Percentiles rank a stretch among this genome's conserved stretches.
Conservation (phyloP, 30 jellyfish, hydroid and myxozoan genomes). For the Cassiopea xamachana region DNA sequence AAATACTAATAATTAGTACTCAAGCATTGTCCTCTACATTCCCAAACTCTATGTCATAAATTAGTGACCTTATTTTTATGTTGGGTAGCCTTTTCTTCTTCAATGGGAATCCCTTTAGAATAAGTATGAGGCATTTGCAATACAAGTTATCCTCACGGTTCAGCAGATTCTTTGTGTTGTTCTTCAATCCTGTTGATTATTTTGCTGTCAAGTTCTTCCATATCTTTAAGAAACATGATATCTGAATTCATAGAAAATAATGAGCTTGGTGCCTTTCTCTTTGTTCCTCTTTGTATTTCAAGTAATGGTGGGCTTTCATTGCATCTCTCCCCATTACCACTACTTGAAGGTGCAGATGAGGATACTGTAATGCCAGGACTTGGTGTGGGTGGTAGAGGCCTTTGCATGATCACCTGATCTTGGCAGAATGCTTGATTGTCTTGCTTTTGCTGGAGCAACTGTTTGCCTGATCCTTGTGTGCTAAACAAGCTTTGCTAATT, state of each 20-base stretch:
- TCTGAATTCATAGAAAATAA: neutral
- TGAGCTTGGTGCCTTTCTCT: slow-evolving; percentile 2
- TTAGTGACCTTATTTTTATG: slow-evolving; percentile 4
- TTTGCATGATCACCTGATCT: neutral
- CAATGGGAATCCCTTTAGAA: slow-evolving; percentile 22
- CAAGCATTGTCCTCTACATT: neutral
- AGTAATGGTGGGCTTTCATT: neutral
- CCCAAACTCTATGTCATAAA: slow-evolving; percentile 23
- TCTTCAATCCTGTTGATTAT: neutral
- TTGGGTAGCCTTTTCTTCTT: slow-evolving; percentile 36
- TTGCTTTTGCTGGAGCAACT: neutral
- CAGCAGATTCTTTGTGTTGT: slow-evolving; percentile 10
- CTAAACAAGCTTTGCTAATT: neutral
- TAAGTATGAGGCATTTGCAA: slow-evolving; percentile 49
- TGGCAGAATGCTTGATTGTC: neutral
- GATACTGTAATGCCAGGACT: neutral
- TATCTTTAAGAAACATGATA: slow-evolving; percentile 1
- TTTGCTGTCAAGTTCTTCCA: neutral
- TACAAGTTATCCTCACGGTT: neutral
- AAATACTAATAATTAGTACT: neutral
- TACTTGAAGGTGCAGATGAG: neutral
- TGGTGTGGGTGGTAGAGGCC: neutral
- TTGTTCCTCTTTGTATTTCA: neutral
- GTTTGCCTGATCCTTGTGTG: neutral
- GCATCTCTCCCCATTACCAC: neutral